Evolutionary conservation across 2,113 vertebrate genomes (phyloP), one percentile per base, ranked within the genome.

Genomic region (Channa argus): DNA sequence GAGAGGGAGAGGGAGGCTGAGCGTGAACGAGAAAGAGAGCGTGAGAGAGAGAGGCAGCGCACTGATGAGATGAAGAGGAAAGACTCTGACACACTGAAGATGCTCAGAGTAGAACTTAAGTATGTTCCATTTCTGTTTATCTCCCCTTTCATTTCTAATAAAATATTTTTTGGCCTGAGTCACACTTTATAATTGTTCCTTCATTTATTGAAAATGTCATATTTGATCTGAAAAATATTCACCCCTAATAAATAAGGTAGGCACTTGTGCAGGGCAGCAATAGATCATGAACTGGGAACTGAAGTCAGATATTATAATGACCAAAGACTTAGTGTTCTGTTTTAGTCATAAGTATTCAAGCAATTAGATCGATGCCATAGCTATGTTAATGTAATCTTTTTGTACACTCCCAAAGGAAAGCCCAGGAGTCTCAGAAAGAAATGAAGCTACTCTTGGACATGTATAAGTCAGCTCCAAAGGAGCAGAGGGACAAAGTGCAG

Each of bases 401-500:
- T 53, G 3, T 73, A 0, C 46, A 2, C 53, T 14, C 46, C 8
- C 55, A 34, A 72, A 97, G 96, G 87, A 98, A 97, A 92, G 96
- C 96, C 39, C 96, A 97, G 73, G 97, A 98, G 86, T 97, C 96
- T 52, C 97, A 98, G 91, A 97, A 97, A 86, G 97, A 98, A 91
- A 97, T 98, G 96, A 97, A 97, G 71, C 89, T 98, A 43, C 84
- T 98, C 46, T 71, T 98, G 77, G 97, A 98, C 84, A 98, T 98
- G 97, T 97, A 98, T 72, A 98, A 98, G 78, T 97, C 96, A 0
- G 96, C 96, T 0, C 97, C 97, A 69, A 98, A 98, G 82, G 97
- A 98, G 66, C 97, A 98, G 87, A 89, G 97, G 58, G 97, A 98
- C 87, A 98, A 97, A 89, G 96, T 98, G 79, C 96, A 97, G 87